These are phyloP conservation scores for Panthera tigris DNA, from an alignment of 2,113 vertebrate genomes.

Conservation along the genomic window DNA sequence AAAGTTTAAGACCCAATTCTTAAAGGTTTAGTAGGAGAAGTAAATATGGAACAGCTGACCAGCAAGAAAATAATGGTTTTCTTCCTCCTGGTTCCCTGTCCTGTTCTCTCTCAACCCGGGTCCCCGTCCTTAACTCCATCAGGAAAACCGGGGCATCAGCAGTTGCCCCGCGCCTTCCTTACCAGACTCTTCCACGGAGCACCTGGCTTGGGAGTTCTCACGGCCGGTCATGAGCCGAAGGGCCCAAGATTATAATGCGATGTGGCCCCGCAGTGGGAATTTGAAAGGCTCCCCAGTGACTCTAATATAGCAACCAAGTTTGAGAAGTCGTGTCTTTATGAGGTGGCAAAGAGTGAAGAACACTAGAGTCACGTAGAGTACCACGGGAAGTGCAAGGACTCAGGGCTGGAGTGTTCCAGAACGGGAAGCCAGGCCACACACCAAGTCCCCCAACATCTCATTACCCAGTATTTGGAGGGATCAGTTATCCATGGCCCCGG, in stretches of 20 bases:
- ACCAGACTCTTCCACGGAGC: background rate
- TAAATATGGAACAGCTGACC: background rate
- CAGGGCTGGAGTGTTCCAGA: background rate
- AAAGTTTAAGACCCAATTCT: background rate
- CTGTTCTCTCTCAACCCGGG: background rate
- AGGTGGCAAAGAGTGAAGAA: background rate
- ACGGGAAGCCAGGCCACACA: background rate
- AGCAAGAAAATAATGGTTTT: background rate
- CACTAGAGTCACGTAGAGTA: background rate
- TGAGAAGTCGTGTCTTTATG: background rate
- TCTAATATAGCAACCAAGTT: background rate
- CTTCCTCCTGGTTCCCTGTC: background rate
- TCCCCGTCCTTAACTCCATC: background rate
- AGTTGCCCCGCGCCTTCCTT: background rate
- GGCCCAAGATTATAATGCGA: background rate
- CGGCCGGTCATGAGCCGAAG: background rate
- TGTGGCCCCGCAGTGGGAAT: background rate
- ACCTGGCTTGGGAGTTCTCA: background rate
- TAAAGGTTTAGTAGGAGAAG: background rate
- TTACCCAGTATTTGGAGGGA: background rate
- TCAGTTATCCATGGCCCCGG: accelerated
- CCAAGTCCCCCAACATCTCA: background rate
- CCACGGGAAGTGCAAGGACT: background rate
- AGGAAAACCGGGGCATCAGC: background rate
- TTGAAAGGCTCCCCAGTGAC: background rate